Evolutionary conservation across 2,113 vertebrate genomes (phyloP).

Genomic region (Atherinomorus stipes): DNA sequence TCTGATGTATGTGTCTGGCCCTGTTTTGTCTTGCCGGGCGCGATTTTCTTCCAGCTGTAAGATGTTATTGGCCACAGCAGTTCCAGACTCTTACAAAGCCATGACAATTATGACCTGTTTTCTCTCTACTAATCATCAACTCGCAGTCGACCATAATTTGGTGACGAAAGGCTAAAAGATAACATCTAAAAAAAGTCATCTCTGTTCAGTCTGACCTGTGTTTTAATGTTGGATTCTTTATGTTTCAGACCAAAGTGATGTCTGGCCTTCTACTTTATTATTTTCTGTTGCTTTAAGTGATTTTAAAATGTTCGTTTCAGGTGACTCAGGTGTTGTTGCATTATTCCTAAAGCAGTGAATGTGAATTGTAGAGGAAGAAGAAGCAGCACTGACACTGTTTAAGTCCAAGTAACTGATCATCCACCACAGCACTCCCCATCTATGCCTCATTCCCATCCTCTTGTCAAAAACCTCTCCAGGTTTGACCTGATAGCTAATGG

Average conservation of each 20-base stretch:
- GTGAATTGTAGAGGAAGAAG: constrained; percentile 33
- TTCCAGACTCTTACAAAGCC: constrained; percentile 9
- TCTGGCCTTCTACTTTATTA: constrained; percentile 12
- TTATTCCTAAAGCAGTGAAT: constrained; percentile 45
- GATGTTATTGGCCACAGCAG: constrained; percentile 14
- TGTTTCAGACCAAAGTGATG: constrained; percentile 44
- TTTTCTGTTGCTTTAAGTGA: constrained; percentile 17
- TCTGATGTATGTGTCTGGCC: constrained; percentile 37
- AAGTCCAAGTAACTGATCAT: constrained; percentile 47
- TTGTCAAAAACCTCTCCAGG: constrained; percentile 82
- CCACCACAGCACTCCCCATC: constrained; percentile 56
- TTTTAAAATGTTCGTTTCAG: constrained; percentile 56
- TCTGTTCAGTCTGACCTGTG: constrained; percentile 11
- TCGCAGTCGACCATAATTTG: constrained; percentile 23
- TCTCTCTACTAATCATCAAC: constrained; percentile 42
- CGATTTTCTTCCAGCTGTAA: constrained; percentile 45
- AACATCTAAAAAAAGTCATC: constrained; percentile 18
- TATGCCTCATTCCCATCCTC: constrained; percentile 72
- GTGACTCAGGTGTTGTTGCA: constrained; percentile 22
- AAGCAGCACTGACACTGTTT: constrained; percentile 35
- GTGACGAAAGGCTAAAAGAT: constrained; percentile 16
- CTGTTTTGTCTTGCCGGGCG: constrained; percentile 37
- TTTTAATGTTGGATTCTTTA: constrained; percentile 31
- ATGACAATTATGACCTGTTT: constrained; percentile 25
- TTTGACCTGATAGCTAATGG: constrained; percentile 98